Evolutionary conservation across 2,888 invertebrate species (phyloP), one percentile per base, ranked within the genome.

Genomic region (Troglohyphantes excavatus): DNA sequence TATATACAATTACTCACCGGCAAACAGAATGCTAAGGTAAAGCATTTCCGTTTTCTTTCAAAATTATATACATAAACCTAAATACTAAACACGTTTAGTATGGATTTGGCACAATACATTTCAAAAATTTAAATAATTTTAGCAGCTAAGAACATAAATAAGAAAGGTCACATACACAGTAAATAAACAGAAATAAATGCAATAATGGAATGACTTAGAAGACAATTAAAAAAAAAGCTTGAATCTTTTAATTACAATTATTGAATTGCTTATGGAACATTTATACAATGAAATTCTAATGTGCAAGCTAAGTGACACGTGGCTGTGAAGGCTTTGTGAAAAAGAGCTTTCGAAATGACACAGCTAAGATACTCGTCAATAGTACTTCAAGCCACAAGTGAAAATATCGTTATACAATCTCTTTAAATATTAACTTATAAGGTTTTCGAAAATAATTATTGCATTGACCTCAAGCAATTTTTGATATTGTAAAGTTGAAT

Each of bases 191-290:
- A 63, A 83, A 83, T 83, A 83, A 83, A 83, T 83, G 83, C 83
- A 63, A 23, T 43, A n/a, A 73, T 83, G 83, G 83, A 83, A 83
- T 83, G 83, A 73, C 83, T 83, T 83, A 83, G 79, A 68, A 72
- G 19, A 83, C 43, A 27, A 59, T 7, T 2, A 33, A 2, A 59
- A 17, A 17, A 53, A 59, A 75, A 23, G 9, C 23, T 2, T 26
- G 26, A 9, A 65, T 65, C 26, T 19, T 6, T 26, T 19, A 21
- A 7, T 26, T 13, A 65, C 9, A 27, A 23, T 13, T 27, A 65
- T 17, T 26, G 2, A 1, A 65, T 23, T 23, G 9, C 23, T 23
- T 7, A 6, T 65, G 11, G 9, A 65, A 27, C 27, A 23, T 17
- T 0, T 27, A 26, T 5, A 27, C 26, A 26, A 13, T 23, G 65